phyloP scores from a whole-genome alignment of 2,888 invertebrate species.

The Gari tellinella region DNA sequence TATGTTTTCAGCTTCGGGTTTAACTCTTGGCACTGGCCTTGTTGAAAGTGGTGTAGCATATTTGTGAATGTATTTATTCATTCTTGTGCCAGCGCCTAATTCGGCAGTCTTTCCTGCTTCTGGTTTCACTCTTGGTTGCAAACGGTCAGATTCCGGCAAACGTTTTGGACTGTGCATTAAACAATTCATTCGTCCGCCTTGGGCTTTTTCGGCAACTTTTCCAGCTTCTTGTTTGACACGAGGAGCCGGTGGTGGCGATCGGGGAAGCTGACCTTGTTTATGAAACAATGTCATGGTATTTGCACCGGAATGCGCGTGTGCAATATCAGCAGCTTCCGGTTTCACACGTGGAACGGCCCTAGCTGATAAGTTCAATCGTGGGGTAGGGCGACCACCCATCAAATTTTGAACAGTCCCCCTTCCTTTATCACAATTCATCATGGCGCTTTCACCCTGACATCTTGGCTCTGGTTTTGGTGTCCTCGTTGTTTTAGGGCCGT shows the following conservation, averaged over 20 bases:
- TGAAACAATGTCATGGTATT: conserved; percentile 61
- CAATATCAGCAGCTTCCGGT: conserved; percentile 72
- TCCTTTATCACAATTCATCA: conserved; percentile 67
- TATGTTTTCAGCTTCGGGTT: conserved; percentile 73
- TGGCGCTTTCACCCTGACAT: conserved; percentile 68
- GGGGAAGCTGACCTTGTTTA: conserved; percentile 61
- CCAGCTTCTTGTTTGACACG: conserved; percentile 70
- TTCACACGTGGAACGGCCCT: conserved; percentile 67
- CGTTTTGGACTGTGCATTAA: conserved; percentile 69
- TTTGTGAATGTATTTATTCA: conserved; percentile 71
- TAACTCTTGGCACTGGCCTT: conserved; percentile 66
- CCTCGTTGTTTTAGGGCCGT: conserved; percentile 51
- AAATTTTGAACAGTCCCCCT: conserved; percentile 70
- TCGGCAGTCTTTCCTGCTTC: conserved; percentile 71
- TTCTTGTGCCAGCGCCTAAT: conserved; percentile 65
- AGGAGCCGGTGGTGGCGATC: conserved; percentile 60
- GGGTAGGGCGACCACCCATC: conserved; percentile 67
- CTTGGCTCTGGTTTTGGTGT: conserved; percentile 69
- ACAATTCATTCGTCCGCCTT: conserved; percentile 70
- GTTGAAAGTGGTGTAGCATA: conserved; percentile 64
- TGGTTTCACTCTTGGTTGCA: conserved; percentile 69
- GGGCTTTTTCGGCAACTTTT: conserved; percentile 57
- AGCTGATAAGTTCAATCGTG: conserved; percentile 54
- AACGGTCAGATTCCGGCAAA: conserved; percentile 65
- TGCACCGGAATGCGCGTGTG: conserved; percentile 65